Conservation (phyloP, 2,113 vertebrate species). For the Acanthisitta chloris region DNA sequence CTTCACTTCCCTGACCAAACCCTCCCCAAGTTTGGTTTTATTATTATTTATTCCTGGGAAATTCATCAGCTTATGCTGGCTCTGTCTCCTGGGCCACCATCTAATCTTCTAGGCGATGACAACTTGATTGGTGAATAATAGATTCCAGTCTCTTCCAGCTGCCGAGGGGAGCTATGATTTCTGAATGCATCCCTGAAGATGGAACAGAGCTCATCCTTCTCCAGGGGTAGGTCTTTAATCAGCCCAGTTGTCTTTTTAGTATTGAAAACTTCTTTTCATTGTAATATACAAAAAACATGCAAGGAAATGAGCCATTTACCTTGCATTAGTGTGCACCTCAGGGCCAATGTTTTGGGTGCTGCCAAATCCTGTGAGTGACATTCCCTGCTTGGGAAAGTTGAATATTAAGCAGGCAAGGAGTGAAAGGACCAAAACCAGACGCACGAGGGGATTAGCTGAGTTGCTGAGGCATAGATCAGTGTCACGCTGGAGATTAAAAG, state of each 20-base stretch:
- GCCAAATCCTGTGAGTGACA: background rate
- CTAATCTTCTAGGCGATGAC: slow-evolving; percentile 3
- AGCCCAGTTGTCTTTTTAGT: background rate
- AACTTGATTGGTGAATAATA: slow-evolving; percentile 32
- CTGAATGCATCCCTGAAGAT: background rate
- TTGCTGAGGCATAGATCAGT: background rate
- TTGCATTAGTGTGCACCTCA: background rate
- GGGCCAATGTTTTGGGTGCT: background rate
- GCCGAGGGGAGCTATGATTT: background rate
- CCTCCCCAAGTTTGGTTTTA: background rate
- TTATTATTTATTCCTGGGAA: background rate
- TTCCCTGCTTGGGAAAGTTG: background rate
- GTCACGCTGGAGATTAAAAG: background rate
- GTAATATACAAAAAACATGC: background rate
- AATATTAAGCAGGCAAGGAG: background rate
- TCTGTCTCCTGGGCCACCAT: background rate
- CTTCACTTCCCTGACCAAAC: background rate
- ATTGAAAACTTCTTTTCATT: background rate
- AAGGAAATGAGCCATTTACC: background rate
- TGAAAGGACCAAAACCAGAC: background rate
- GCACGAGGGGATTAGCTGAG: background rate
- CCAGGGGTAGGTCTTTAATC: background rate
- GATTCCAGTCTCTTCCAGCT: slow-evolving; percentile 1
- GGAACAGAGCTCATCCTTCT: background rate
- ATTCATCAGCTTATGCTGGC: background rate